Evolutionary conservation across 2,113 vertebrate species (phyloP).

Genomic region (Dendropsophus ebraccatus): DNA sequence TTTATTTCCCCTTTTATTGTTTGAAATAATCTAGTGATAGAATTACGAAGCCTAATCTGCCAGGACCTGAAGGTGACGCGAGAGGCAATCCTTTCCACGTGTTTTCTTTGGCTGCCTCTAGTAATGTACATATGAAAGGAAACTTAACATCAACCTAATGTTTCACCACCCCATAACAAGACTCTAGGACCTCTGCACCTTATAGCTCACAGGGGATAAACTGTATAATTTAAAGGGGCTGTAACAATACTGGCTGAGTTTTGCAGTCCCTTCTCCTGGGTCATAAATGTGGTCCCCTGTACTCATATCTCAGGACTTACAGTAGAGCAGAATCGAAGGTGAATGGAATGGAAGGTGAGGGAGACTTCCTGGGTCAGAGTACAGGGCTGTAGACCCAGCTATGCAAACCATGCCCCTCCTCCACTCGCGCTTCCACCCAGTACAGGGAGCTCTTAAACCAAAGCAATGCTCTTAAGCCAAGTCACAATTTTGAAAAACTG

Average conservation of each 20-base stretch:
- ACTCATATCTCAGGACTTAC: too few species aligned
- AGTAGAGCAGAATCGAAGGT: too few species aligned
- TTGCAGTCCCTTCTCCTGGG: too few species aligned
- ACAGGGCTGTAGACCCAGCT: too few species aligned
- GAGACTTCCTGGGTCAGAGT: too few species aligned
- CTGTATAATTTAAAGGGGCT: background rate
- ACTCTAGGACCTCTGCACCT: background rate
- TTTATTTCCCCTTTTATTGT: constrained; percentile 34
- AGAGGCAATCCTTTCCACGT: constrained; percentile 47
- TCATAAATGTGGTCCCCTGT: too few species aligned
- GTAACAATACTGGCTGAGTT: background rate
- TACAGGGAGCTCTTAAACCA: too few species aligned
- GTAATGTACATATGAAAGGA: constrained; percentile 1
- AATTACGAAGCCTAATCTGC: constrained; percentile 48
- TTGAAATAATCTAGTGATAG: constrained; percentile 28
- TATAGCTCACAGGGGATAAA: background rate
- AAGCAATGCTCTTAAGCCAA: too few species aligned
- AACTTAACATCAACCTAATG: background rate
- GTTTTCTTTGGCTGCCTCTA: constrained; percentile 61
- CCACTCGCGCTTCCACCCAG: too few species aligned
- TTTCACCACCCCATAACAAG: background rate
- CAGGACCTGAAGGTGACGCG: constrained; percentile 49
- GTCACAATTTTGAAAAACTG: too few species aligned
- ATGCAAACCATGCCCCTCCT: too few species aligned
- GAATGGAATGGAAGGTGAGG: too few species aligned